Conservation (phyloP, 2,113 vertebrate genomes). For the Psammodynastes pulverulentus region DNA sequence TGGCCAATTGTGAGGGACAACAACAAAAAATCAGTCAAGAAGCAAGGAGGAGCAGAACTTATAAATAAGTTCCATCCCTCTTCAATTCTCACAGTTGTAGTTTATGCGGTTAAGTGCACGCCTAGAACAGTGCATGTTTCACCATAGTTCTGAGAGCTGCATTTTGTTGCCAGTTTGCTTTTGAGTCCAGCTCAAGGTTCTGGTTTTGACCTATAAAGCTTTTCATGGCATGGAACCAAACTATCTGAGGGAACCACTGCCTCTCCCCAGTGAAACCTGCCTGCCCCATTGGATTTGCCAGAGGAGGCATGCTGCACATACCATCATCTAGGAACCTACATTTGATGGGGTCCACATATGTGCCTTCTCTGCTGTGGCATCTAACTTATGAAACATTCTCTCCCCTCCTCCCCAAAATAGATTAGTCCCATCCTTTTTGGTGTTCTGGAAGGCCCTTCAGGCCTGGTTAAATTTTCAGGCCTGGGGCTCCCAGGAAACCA, state of each 20-base stretch:
- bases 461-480: background rate
- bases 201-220: background rate
- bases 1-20: background rate
- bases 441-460: background rate
- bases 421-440: background rate
- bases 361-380: background rate
- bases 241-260: background rate
- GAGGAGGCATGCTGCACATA: background rate
- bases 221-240: background rate
- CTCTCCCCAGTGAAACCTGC: background rate
- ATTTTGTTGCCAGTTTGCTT: background rate
- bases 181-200: background rate
- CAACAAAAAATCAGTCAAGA: background rate
- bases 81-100: background rate
- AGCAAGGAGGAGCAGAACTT: background rate
- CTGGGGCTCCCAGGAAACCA: background rate
- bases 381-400: background rate
- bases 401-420: background rate
- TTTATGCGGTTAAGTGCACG: background rate
- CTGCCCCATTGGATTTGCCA: background rate
- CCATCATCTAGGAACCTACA: background rate
- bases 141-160: background rate
- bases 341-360: background rate
- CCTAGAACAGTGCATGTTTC: background rate
- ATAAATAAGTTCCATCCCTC: background rate